Evolutionary conservation across 2,113 vertebrate genomes (phyloP).

Genomic region (Machaerirhynchus nigripectus): DNA sequence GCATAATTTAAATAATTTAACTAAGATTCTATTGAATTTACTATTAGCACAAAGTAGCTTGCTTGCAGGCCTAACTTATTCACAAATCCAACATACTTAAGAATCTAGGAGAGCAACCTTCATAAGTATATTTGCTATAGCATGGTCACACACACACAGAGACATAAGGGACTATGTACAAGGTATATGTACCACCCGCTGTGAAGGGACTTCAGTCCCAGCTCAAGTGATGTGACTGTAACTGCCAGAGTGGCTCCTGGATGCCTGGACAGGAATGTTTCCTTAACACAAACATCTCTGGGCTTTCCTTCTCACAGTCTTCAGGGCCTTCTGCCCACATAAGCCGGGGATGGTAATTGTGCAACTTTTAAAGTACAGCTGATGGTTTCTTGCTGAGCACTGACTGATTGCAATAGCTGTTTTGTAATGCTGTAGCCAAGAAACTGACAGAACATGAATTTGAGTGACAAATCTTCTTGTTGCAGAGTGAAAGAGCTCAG

Average conservation of each 20-base stretch:
- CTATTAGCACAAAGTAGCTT: background rate
- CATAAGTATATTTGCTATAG: background rate
- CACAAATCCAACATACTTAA: background rate
- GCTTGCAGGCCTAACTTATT: background rate
- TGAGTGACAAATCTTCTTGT: background rate
- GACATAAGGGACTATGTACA: background rate
- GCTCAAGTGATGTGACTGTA: background rate
- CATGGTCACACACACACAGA: background rate
- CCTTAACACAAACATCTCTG: background rate
- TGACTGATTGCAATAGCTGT: slow-evolving; percentile 42
- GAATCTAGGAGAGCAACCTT: background rate
- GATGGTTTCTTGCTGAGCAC: background rate
- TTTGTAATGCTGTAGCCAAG: background rate
- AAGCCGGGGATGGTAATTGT: background rate
- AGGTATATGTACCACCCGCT: background rate
- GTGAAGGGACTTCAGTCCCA: background rate
- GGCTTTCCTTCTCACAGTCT: background rate
- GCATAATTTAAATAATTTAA: background rate
- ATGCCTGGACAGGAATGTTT: background rate
- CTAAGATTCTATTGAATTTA: background rate
- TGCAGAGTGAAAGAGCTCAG: slow-evolving; percentile 81
- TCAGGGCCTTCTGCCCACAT: background rate
- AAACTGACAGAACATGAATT: background rate
- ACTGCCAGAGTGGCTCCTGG: background rate
- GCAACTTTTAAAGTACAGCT: background rate